Evolutionary conservation across 2,888 invertebrate genomes (phyloP), one percentile per base, ranked within the genome.

Genomic region (Cenopis cana): DNA sequence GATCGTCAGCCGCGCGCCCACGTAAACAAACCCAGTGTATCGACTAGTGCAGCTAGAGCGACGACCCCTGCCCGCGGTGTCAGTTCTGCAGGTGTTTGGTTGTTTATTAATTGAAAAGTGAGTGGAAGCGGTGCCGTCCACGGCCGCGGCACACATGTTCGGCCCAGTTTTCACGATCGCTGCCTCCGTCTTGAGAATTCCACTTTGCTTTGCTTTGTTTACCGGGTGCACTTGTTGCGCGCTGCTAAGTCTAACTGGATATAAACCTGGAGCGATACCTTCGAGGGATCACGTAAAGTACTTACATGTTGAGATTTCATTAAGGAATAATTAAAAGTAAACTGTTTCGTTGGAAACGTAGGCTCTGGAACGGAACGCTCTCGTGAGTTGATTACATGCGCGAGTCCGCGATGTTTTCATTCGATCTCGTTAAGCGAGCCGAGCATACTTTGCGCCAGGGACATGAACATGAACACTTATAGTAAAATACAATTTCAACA

Each of bases 41-140:
- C 56, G 38, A 50, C 76, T 79, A 82, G 86, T 87, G 87, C 73
- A 75, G 76, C 72, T 86, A 77, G 82, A 86, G 87, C 87, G 84
- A 82, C 79, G 76, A 81, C 79, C 85, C 83, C 81, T 86, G 73
- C 74, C 72, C 73, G 75, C 74, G 74, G 77, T 84, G 79, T 81
- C 88, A 87, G 86, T 88, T 89, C 88, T 88, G 88, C 91, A 91
- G 92, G 92, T 92, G 92, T 88, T 88, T 84, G 82, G 85, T 89
- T 90, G 85, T 90, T 90, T 90, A 90, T 91, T 93, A 91, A 91
- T 91, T 90, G 91, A 92, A 93, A 93, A 93, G 93, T 93, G 93
- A 92, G 91, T 91, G 93, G 91, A 91, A 89, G 4, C 24, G n/a
- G n/a, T n/a, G 82, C 86, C 88, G 93, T 93, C 89, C 93, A 92